A percentile compares a stretch with the other conserved stretches of the same genome.
phyloP scores from a whole-genome alignment of 2,797 vertebrate species.

The Anabas testudineus region DNA sequence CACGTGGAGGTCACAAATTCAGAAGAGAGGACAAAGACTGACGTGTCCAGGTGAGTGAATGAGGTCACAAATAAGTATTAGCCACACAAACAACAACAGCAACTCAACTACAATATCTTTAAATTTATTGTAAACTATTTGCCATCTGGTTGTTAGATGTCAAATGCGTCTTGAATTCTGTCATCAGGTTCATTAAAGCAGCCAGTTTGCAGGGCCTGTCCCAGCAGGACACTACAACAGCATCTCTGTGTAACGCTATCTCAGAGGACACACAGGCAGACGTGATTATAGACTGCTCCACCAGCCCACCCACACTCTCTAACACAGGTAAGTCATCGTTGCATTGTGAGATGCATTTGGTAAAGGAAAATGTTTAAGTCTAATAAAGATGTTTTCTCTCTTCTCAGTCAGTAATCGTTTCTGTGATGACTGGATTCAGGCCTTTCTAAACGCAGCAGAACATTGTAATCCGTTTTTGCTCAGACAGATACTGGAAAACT shows the following conservation, averaged over 20 bases:
- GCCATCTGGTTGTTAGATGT: not conserved
- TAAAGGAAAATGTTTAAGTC: not conserved
- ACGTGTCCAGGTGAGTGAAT: conserved; percentile 91
- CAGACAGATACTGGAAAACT: conserved; percentile 96
- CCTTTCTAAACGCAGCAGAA: conserved; percentile 91
- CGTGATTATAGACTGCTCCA: conserved; percentile 88
- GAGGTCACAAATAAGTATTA: not conserved
- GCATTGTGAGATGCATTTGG: not conserved
- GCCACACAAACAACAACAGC: no score
- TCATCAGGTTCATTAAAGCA: conserved; percentile 92
- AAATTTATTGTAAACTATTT: not conserved
- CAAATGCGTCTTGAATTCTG: not conserved
- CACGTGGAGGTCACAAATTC: conserved; percentile 89
- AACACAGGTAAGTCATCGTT: conserved; percentile 85
- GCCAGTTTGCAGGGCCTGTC: conserved; percentile 94
- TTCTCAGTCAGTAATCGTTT: conserved; percentile 93
- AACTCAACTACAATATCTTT: not conserved
- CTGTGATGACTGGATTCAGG: conserved; percentile 96
- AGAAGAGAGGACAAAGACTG: conserved; percentile 90
- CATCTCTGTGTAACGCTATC: conserved; percentile 90
- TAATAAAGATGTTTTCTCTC: conserved; percentile 2
- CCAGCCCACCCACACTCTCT: conserved; percentile 84
- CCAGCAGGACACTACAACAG: conserved; percentile 90
- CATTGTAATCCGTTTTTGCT: conserved; percentile 95
- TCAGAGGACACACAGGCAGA: conserved; percentile 85